phyloP scores from a whole-genome alignment of 2,888 invertebrate genomes.

The Quadroppia sp. region DNA sequence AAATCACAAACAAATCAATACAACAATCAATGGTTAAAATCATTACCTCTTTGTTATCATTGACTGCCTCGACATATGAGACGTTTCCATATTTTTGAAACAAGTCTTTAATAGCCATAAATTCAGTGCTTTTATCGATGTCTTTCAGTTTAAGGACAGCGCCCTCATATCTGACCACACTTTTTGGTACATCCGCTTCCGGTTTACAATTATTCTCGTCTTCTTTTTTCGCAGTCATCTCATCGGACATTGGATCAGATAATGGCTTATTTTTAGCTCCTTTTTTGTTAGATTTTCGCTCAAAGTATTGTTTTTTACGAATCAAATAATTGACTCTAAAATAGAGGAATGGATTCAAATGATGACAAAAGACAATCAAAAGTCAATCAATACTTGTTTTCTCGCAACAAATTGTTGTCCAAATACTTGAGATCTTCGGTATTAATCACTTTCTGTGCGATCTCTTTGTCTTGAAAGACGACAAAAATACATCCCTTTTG shows the following conservation, averaged over 20 bases:
- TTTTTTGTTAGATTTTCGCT: slow-evolving; percentile 47
- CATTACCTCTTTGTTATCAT: slow-evolving; percentile 50
- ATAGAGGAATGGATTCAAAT: neutral
- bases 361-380: slow-evolving; percentile 43
- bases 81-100: slow-evolving; percentile 57
- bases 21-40: slow-evolving; percentile 3
- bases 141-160: slow-evolving; percentile 65
- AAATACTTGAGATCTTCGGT: slow-evolving; percentile 65
- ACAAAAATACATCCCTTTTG: slow-evolving; percentile 81
- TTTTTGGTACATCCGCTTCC: slow-evolving; percentile 41
- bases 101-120: slow-evolving; percentile 70
- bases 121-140: slow-evolving; percentile 60
- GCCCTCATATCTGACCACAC: slow-evolving; percentile 51
- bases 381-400: slow-evolving; percentile 45
- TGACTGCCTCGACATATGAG: slow-evolving; percentile 51
- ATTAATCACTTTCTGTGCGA: slow-evolving; percentile 72
- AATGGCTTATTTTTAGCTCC: slow-evolving; percentile 43
- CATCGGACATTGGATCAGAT: slow-evolving; percentile 47
- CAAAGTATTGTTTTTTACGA: slow-evolving; percentile 57
- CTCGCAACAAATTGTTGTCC: slow-evolving; percentile 62
- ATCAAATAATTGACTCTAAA: slow-evolving; percentile 53
- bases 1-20: slow-evolving; percentile 45
- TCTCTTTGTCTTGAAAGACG: slow-evolving; percentile 74
- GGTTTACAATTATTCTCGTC: slow-evolving; percentile 44
- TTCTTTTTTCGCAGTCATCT: slow-evolving; percentile 44